Evolutionary conservation across 92 coral and sea anemone genomes (phyloP), one percentile per base, ranked within the genome.

Genomic region (Palythoa heliodiscus): DNA sequence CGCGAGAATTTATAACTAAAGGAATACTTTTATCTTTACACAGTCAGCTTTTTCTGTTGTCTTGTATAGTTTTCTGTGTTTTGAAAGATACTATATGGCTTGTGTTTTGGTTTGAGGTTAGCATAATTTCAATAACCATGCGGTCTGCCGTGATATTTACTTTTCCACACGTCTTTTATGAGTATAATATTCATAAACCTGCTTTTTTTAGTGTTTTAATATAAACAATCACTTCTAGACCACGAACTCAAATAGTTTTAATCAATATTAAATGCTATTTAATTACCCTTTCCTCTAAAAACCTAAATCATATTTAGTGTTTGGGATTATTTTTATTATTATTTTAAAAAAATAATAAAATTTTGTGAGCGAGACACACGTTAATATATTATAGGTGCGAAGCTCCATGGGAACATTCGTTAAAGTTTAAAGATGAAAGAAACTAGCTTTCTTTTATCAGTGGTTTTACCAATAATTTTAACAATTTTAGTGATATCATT

Each of bases 51-150:
- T 11, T 54, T 50, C 81, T 76, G 38, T 54, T n/a, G 24, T 76
- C 15, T 15, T 15, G 23, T 72, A 11, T 47, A 72, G 73, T 15
- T 72, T 57, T 22, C 3, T 80, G 52, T 22, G 74, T 60, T 78
- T 37, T 60, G 53, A 20, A 47, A 66, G 73, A 35, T 47, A 13
- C 43, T 47, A 19, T 11, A 25, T 69, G 73, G 24, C 52, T 35
- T 80, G 22, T 80, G 66, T 80, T 80, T 60, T 80, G 74, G 72
- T 43, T 80, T 66, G 43, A 20, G 74, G 57, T 64, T 40, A 19
- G 57, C 12, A 9, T 29, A 70, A 38, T 15, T 10, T 29, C 24
- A 6, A 77, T 64, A 43, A 19, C 84, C 71, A 61, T 79, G 84
- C 39, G 84, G 84, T 79, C 37, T 73, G 71, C 19, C 6, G 55